These are phyloP conservation scores for Oreamnos americanus DNA, from an alignment of 2,113 vertebrate species.

Conservation along the genomic window DNA sequence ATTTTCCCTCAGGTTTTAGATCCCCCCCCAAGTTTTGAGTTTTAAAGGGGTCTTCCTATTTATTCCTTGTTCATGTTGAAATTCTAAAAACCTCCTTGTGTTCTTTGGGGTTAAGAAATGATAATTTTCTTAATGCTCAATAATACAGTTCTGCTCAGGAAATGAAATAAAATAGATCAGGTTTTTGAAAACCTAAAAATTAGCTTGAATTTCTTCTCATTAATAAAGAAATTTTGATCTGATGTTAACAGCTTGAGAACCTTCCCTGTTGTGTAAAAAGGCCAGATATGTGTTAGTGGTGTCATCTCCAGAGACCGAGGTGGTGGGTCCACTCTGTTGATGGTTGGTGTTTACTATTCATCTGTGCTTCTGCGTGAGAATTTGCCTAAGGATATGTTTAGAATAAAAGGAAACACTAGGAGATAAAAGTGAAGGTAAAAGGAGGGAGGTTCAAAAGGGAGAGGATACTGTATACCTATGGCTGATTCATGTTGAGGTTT, in stretches of 20 bases:
- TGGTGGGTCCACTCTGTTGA: background rate
- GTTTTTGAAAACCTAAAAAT: background rate
- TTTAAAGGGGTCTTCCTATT: background rate
- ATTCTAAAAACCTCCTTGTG: background rate
- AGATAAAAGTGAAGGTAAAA: background rate
- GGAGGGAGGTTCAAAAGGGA: background rate
- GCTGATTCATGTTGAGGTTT: background rate
- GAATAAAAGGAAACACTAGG: background rate
- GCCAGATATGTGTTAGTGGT: rapidly evolving
- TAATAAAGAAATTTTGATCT: background rate
- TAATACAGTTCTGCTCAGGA: background rate
- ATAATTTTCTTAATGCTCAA: background rate
- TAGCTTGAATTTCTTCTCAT: background rate
- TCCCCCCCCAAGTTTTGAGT: background rate
- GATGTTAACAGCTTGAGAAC: background rate
- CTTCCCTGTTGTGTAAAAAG: background rate
- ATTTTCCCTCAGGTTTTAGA: background rate
- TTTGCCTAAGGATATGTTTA: background rate
- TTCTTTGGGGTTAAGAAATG: background rate
- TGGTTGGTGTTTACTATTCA: rapidly evolving
- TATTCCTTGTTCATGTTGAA: background rate
- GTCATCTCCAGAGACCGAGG: too few relatives aligned
- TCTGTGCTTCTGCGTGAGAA: rapidly evolving
- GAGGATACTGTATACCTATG: background rate
- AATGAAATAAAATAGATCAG: background rate